These are phyloP conservation scores for Fragum whitleyi DNA, from an alignment of 2,888 invertebrate species.

Conservation along the genomic window DNA sequence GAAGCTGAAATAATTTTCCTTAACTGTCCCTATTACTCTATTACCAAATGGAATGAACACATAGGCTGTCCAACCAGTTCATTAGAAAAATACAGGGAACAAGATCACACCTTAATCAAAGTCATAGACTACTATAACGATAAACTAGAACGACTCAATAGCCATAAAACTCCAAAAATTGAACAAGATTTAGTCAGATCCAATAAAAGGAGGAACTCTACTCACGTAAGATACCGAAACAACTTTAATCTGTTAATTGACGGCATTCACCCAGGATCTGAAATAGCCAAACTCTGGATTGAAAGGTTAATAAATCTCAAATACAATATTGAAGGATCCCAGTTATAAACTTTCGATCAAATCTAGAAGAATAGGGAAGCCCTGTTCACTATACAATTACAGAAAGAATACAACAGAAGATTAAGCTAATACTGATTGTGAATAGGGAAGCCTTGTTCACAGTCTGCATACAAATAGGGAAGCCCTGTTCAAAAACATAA, in stretches of 20 bases:
- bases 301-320: neutral
- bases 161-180: neutral
- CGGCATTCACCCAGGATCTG: neutral
- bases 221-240: neutral
- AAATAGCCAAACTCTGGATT: neutral
- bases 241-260: neutral
- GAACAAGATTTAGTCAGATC: too few relatives aligned
- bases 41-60: neutral
- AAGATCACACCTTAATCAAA: neutral
- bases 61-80: neutral
- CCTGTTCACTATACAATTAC: neutral
- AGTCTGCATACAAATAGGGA: too few relatives aligned
- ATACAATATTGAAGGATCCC: conserved; percentile 1
- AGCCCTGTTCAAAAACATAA: too few relatives aligned
- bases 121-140: neutral
- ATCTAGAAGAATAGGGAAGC: neutral
- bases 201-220: neutral
- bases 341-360: too few relatives aligned
- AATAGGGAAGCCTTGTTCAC: conserved; percentile 1
- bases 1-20: too few relatives aligned
- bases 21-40: too few relatives aligned
- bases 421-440: neutral
- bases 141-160: neutral
- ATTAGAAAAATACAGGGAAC: neutral
- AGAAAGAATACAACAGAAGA: neutral